These are phyloP conservation scores for Halisarca cf. caerulea DNA, from an alignment of 37 sponge, comb jelly and placozoan species.

Conservation along the genomic window DNA sequence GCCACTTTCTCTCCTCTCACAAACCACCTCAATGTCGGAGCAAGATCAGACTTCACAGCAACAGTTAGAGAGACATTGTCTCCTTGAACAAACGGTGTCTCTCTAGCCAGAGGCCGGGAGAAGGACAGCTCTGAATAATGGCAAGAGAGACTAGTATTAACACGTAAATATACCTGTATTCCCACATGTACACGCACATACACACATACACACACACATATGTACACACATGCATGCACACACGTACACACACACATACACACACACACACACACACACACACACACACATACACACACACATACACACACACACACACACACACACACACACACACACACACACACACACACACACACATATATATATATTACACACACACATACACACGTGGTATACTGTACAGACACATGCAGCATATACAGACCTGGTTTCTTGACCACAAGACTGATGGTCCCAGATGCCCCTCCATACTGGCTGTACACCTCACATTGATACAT, in stretches of 20 bases:
- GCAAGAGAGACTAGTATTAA: no score
- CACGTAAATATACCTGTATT: no score
- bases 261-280: background rate
- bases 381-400: no score
- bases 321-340: no score
- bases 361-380: no score
- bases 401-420: no score
- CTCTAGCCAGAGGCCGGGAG: background rate
- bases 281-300: no score
- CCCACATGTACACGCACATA: no score
- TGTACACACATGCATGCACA: background rate
- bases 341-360: no score
- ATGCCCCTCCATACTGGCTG: background rate
- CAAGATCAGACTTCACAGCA: constrained; percentile 37
- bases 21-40: background rate
- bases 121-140: no score
- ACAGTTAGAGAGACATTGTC: constrained; percentile 5
- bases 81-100: constrained; percentile 19
- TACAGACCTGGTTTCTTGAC: constrained; percentile 47
- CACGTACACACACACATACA: background rate
- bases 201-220: no score
- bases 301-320: no score
- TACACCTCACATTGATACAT: constrained; percentile 59
- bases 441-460: constrained; percentile 18
- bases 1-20: background rate